These are phyloP conservation scores for Urophycis tenuis DNA, from an alignment of 2,797 vertebrate genomes.

Conservation along the genomic window DNA sequence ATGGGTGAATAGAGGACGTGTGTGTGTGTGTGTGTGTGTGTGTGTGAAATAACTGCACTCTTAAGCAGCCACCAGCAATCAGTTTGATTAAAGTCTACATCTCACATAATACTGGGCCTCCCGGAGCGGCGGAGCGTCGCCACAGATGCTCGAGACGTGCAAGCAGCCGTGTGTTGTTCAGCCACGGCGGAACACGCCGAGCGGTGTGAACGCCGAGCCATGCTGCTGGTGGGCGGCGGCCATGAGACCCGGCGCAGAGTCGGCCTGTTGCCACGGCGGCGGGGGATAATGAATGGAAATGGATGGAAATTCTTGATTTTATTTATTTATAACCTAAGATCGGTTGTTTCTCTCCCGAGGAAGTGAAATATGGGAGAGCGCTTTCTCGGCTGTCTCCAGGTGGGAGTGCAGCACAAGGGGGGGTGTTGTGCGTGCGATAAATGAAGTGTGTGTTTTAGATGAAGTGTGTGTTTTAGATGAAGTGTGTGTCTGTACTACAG, in stretches of 20 bases:
- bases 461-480: background rate
- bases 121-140: background rate
- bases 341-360: background rate
- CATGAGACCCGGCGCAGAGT: constrained; percentile 36
- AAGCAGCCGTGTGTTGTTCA: background rate
- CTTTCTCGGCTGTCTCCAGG: constrained; percentile 49
- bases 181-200: background rate
- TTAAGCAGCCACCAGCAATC: background rate
- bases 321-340: constrained; percentile 27
- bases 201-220: constrained; percentile 36
- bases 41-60: background rate
- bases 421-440: no score
- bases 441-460: no score
- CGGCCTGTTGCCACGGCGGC: constrained; percentile 40
- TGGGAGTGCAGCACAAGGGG: constrained; percentile 39
- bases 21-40: no score
- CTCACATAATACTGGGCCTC: background rate
- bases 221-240: constrained; percentile 61
- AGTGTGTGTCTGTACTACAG: background rate
- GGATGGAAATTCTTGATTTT: constrained; percentile 52
- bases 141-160: constrained; percentile 10
- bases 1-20: background rate
- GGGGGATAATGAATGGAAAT: constrained; percentile 55
- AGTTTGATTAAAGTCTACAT: background rate
- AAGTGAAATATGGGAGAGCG: constrained; percentile 35